phyloP scores from a whole-genome alignment of 2,888 invertebrate species.

The Aporophyla lueneburgensis region DNA sequence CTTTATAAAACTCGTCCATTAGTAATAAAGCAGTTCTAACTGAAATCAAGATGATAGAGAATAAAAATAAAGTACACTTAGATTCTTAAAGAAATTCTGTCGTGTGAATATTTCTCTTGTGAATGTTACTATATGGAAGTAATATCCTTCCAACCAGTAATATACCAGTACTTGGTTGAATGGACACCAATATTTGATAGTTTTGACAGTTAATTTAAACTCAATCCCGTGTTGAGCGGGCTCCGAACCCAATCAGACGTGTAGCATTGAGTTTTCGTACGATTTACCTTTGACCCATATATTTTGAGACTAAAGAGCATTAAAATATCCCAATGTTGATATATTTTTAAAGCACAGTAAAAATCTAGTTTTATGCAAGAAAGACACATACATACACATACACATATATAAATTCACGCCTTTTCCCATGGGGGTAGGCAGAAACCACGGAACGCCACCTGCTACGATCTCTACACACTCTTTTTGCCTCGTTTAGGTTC shows the following conservation, averaged over 20 bases:
- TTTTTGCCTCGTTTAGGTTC: too few species aligned
- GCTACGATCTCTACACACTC: too few species aligned
- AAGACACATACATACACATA: too few species aligned
- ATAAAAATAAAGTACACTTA: neutral
- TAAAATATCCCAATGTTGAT: neutral
- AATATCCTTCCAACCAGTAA: neutral
- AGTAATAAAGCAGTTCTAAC: neutral
- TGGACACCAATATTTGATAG: conserved; percentile 48
- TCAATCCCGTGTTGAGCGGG: conserved; percentile 33
- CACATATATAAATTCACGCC: too few species aligned
- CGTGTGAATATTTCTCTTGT: neutral
- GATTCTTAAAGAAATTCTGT: neutral
- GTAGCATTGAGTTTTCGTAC: conserved; percentile 11
- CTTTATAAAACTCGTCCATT: neutral
- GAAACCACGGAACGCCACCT: too few species aligned
- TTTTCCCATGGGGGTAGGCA: too few species aligned
- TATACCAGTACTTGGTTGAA: conserved; percentile 24
- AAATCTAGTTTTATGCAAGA: neutral
- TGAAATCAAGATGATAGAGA: neutral
- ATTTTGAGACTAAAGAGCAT: neutral
- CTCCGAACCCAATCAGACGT: conserved; percentile 47
- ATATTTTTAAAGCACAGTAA: neutral
- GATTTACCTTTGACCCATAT: conserved; percentile 17
- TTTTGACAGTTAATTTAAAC: conserved; percentile 59
- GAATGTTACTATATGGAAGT: neutral